These are phyloP conservation scores for Fistularia tabacaria DNA, from an alignment of 2,797 vertebrate species.

Conservation along the genomic window DNA sequence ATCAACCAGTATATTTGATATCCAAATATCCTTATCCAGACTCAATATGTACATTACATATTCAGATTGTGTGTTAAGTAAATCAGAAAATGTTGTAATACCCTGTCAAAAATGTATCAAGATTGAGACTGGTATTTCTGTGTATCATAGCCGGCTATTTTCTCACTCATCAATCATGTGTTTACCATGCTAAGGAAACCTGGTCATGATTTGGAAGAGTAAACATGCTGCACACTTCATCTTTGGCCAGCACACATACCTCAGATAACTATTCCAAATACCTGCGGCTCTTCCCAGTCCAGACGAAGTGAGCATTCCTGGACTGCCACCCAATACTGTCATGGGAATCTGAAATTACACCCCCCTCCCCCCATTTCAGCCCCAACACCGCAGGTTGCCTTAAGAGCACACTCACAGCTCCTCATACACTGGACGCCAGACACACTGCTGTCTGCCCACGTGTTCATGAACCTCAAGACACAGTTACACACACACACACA, in stretches of 20 bases:
- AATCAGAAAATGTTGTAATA: too few relatives aligned
- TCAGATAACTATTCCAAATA: slow-evolving; percentile 44
- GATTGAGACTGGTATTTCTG: too few relatives aligned
- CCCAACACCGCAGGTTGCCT: slow-evolving; percentile 12
- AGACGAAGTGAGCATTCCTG: slow-evolving; percentile 64
- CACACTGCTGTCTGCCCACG: background rate
- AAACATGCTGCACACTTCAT: slow-evolving; percentile 26
- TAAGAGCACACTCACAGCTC: slow-evolving; percentile 22
- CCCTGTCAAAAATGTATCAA: too few relatives aligned
- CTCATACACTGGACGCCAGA: slow-evolving; percentile 6
- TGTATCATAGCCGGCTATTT: too few relatives aligned
- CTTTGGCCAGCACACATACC: slow-evolving; percentile 29
- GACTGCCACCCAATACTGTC: slow-evolving; percentile 54
- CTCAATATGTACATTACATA: too few relatives aligned
- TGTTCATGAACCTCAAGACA: too few relatives aligned
- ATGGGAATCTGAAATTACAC: slow-evolving; percentile 73
- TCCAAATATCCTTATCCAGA: too few relatives aligned
- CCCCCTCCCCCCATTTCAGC: slow-evolving; percentile 25
- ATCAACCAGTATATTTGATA: too few relatives aligned
- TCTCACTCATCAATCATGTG: too few relatives aligned
- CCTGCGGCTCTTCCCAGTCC: slow-evolving; percentile 44
- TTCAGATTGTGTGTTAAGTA: too few relatives aligned
- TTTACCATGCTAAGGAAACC: background rate
- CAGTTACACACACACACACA: background rate
- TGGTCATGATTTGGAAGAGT: slow-evolving; percentile 22